Evolutionary conservation across 2,797 vertebrate species (phyloP).

Genomic region (Gallinago stenura): DNA sequence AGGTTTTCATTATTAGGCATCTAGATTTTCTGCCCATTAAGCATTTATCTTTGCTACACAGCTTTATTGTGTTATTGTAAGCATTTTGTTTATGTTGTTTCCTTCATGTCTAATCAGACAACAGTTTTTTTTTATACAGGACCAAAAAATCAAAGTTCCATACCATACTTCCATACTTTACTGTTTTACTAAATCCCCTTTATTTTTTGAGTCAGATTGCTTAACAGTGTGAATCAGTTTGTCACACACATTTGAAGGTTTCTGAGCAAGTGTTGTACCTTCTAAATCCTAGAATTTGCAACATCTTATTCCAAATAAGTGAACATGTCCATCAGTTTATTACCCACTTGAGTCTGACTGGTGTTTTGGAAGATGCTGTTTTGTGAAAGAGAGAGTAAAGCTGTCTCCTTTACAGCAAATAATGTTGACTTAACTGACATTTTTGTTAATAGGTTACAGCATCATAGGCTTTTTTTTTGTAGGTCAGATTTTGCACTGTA

Average conservation of each 20-base stretch:
- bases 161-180: not conserved
- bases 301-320: not conserved
- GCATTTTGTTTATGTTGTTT: not conserved
- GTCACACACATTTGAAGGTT: not conserved
- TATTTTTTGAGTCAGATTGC: conserved; percentile 41
- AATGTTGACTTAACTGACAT: not conserved
- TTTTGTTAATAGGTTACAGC: not conserved
- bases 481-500: not conserved
- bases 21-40: not conserved
- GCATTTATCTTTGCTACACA: not conserved
- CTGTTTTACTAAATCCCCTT: conserved; percentile 29
- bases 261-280: not conserved
- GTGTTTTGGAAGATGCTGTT: not conserved
- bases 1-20: not conserved
- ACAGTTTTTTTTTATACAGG: not conserved
- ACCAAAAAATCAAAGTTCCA: not conserved
- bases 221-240: conserved; percentile 37
- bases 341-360: not conserved
- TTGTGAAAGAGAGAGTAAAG: not conserved
- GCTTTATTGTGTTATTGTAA: not conserved
- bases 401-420: not conserved
- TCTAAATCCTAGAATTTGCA: conserved; percentile 10
- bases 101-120: not conserved
- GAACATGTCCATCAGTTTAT: not conserved
- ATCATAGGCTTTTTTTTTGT: accelerated